A percentile compares a stretch with the other conserved stretches of the same genome.
phyloP scores from a whole-genome alignment of 1,140 invertebrate species.

The Rhopalosiphum maidis region DNA sequence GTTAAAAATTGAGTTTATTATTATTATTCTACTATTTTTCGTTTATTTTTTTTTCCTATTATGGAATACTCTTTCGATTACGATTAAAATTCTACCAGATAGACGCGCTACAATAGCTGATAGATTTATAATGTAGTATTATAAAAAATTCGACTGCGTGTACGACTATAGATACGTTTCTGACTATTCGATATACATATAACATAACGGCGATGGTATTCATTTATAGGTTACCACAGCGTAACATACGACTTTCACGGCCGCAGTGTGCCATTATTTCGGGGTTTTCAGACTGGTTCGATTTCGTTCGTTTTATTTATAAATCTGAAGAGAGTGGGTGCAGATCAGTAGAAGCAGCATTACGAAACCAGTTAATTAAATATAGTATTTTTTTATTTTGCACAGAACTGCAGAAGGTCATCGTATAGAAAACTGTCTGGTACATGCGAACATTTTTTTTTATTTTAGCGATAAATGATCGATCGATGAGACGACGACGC shows the following conservation, averaged over 20 bases:
- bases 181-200: not conserved
- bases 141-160: not conserved
- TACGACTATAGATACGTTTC: not conserved
- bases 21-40: not conserved
- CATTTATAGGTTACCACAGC: constrained; percentile 27
- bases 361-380: constrained; percentile 48
- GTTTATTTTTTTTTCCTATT: not conserved
- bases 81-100: not conserved
- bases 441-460: not conserved
- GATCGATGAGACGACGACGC: not conserved
- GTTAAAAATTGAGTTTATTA: not conserved
- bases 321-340: not conserved
- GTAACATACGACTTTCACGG: constrained; percentile 10
- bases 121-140: not conserved
- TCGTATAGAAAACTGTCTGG: not conserved
- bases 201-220: not conserved
- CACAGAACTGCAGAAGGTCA: constrained; percentile 33
- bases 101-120: not conserved
- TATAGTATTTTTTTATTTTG: not conserved
- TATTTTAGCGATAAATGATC: constrained; percentile 11
- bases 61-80: not conserved
- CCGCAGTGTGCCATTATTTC: constrained; percentile 24
- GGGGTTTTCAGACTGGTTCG: constrained; percentile 29
- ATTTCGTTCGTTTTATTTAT: constrained; percentile 21
- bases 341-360: not conserved